Evolutionary conservation across 2,113 vertebrate genomes (phyloP).

Genomic region (Pluvianellus socialis): DNA sequence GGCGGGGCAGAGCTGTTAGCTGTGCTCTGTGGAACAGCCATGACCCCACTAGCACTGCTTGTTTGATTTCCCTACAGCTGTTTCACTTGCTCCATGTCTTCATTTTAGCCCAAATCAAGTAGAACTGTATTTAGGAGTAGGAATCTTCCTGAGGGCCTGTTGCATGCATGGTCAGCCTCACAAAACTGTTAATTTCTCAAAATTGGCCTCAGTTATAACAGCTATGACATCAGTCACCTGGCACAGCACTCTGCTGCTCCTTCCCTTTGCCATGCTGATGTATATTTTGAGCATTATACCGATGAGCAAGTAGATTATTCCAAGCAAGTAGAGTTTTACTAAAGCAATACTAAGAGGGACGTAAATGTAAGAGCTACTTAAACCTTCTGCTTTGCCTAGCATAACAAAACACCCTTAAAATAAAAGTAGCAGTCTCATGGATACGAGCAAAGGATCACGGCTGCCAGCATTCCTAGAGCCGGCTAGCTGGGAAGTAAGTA

Average conservation of each 20-base stretch:
- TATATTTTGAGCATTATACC: neutral
- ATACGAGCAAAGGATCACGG: neutral
- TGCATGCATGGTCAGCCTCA: neutral
- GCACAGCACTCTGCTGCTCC: neutral
- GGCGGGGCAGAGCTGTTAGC: no score
- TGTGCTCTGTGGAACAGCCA: fast-evolving
- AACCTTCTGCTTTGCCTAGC: neutral
- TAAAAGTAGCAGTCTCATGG: neutral
- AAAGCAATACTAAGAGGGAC: neutral
- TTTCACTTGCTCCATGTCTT: neutral
- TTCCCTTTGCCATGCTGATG: neutral
- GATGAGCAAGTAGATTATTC: neutral
- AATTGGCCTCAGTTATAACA: neutral
- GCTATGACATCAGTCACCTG: neutral
- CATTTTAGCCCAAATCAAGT: neutral
- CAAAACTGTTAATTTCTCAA: neutral
- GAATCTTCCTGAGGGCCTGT: neutral
- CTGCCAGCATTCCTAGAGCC: neutral
- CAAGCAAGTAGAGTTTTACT: neutral
- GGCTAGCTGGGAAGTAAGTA: neutral
- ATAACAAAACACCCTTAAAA: neutral
- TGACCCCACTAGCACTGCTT: neutral
- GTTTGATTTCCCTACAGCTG: neutral
- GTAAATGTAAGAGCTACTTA: neutral
- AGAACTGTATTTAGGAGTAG: neutral